phyloP scores from a whole-genome alignment of 1,140 invertebrate genomes.

The Ceratina australensis region DNA sequence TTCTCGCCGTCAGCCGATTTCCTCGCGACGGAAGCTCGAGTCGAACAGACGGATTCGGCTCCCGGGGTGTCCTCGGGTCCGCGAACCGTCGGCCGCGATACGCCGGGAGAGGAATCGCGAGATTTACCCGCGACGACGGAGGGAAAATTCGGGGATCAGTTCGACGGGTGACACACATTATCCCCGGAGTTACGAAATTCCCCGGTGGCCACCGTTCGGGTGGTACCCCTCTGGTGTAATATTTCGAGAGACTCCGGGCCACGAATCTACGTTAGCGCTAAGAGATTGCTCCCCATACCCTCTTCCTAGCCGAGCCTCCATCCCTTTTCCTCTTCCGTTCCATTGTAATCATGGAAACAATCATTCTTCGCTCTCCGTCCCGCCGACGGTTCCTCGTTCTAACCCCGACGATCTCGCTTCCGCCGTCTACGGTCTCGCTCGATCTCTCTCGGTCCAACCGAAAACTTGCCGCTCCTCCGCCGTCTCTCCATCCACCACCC shows the following conservation, averaged over 20 bases:
- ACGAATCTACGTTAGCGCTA: slow-evolving; percentile 77
- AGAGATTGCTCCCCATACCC: slow-evolving; percentile 76
- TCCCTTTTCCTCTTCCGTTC: slow-evolving; percentile 71
- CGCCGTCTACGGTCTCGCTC: slow-evolving; percentile 38
- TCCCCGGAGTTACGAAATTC: slow-evolving; percentile 60
- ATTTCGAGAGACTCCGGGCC: slow-evolving; percentile 74
- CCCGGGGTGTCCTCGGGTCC: too few relatives aligned
- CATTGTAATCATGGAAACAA: slow-evolving; percentile 79
- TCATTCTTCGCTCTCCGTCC: slow-evolving; percentile 74
- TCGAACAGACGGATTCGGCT: too few relatives aligned
- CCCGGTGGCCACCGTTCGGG: slow-evolving; percentile 45
- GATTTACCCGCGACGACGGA: slow-evolving; percentile 29
- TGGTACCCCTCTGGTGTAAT: slow-evolving; percentile 70
- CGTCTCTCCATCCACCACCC: slow-evolving; percentile 26
- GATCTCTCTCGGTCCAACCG: slow-evolving; percentile 32
- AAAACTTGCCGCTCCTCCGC: slow-evolving; percentile 8
- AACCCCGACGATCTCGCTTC: slow-evolving; percentile 38
- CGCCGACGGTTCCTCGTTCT: slow-evolving; percentile 49
- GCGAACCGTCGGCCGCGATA: too few relatives aligned
- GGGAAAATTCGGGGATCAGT: slow-evolving; percentile 27
- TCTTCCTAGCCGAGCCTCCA: slow-evolving; percentile 46
- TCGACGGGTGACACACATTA: slow-evolving; percentile 66
- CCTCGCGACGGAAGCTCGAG: not conserved
- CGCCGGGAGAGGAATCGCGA: slow-evolving; percentile 42
- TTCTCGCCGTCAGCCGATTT: not conserved